Percentiles rank a stretch among this genome's conserved stretches.
Conservation (phyloP, 2,797 vertebrate genomes). For the Sebastolobus altivelis region DNA sequence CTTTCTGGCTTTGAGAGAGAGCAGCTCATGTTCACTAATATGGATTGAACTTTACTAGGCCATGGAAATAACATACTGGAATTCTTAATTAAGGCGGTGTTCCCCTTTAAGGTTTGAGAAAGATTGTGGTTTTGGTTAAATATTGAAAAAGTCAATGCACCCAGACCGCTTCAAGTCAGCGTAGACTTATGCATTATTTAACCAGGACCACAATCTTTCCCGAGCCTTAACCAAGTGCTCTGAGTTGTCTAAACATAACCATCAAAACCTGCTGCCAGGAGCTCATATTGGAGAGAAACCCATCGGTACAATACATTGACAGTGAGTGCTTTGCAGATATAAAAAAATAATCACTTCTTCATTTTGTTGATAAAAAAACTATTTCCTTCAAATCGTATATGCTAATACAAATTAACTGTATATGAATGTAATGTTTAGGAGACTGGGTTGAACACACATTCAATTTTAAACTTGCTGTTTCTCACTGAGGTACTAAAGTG, state of each 20-base stretch:
- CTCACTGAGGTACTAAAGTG: not conserved
- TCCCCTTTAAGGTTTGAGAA: not conserved
- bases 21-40: not conserved
- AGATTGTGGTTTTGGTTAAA: not conserved
- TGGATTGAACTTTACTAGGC: not conserved
- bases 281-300: not conserved
- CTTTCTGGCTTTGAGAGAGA: not conserved
- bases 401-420: not conserved
- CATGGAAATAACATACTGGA: not conserved
- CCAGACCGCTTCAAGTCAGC: not conserved
- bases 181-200: not conserved
- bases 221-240: not conserved
- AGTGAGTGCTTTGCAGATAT: not conserved
- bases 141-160: not conserved
- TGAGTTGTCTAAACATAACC: not conserved
- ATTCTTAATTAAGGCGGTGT: not conserved
- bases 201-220: not conserved
- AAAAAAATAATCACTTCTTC: not conserved
- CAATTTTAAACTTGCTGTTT: not conserved
- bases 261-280: conserved; percentile 13
- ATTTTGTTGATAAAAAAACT: not conserved
- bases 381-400: not conserved
- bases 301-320: not conserved
- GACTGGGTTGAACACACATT: not conserved
- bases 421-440: not conserved